These are phyloP conservation scores for Ophion ventricosus DNA, from an alignment of 2,888 invertebrate genomes.

Conservation along the genomic window DNA sequence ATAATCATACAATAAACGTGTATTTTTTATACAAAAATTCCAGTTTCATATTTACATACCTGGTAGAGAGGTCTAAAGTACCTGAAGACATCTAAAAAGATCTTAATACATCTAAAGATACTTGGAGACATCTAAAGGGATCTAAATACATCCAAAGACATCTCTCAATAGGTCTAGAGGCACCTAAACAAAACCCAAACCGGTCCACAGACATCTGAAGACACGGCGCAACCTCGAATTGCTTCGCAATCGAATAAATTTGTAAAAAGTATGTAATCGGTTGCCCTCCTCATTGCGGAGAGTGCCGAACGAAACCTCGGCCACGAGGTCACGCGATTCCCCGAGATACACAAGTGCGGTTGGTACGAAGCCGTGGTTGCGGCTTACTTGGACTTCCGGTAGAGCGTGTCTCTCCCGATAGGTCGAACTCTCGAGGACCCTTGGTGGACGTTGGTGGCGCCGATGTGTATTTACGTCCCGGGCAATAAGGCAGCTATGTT, in stretches of 20 bases:
- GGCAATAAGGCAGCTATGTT: slow-evolving; percentile 23
- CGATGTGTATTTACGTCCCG: slow-evolving; percentile 7
- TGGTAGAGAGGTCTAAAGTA: too few species aligned
- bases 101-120: too few species aligned
- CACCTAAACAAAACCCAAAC: too few species aligned
- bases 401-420: slow-evolving; percentile 47
- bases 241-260: slow-evolving; percentile 23
- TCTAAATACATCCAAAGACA: too few species aligned
- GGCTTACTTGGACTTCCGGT: slow-evolving; percentile 54
- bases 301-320: slow-evolving; percentile 36
- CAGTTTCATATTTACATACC: too few species aligned
- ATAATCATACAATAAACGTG: too few species aligned
- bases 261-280: slow-evolving; percentile 2
- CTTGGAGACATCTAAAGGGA: too few species aligned
- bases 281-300: slow-evolving; percentile 16
- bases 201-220: too few species aligned
- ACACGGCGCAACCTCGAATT: background rate
- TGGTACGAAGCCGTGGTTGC: slow-evolving; percentile 38
- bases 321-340: slow-evolving; percentile 45
- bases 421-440: slow-evolving; percentile 62
- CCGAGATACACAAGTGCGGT: slow-evolving; percentile 19
- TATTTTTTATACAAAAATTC: too few species aligned
- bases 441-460: slow-evolving; percentile 19
- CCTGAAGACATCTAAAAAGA: too few species aligned
- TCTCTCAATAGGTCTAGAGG: too few species aligned